Base-by-base conservation (phyloP, 2,888 invertebrate genomes). In the Lobophora halterata region DNA sequence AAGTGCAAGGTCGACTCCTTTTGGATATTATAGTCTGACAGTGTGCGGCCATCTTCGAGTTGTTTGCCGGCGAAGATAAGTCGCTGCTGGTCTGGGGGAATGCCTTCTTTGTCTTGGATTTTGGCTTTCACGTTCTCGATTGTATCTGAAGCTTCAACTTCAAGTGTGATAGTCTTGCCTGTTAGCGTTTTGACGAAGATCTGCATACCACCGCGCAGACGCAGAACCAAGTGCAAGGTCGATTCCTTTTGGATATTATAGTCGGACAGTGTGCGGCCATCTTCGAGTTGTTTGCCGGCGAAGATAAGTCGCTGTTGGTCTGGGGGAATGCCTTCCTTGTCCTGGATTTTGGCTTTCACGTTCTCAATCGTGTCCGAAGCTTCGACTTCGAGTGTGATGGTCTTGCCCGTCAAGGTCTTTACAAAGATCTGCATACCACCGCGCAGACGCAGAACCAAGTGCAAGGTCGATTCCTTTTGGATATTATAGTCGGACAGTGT, bases 351-450 rank as follows among this genome's bases (percentile, higher is more conserved):
- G 0, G 52, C 52, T 8, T 53, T 53, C 0, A 53, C 52, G 4
- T 53, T 53, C 2, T 53, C 52, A 3, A 53, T 53, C 0, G 52
- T 50, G 21, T 53, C 52, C 0, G 52, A 53, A 1, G 52, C 52
- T 11, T 53, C 52, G 0, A 53, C 52, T n/a, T 53, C 52, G 0
- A 53, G 20, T 0, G 52, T 53, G 5, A 53, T 53, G 0, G 52
- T 53, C 3, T 53, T 53, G 3, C 52, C 52, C 1, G 52, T 53
- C 3, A 53, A 8, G 0, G 52, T 53, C n/a, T 53, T 53, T 1
- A 53, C 52, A 23, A 53, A 53, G 10, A 53, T 53, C 6, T 53
- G 52, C 52, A 53, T 53, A 48, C 52, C 52, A 19, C 52, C 52
- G 4, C 52, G 50, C 3, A 53, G 44, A 41, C 52, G 52, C 2